Conservation (phyloP, 2,797 vertebrate species). For the Muraenolepis orangiensis region DNA sequence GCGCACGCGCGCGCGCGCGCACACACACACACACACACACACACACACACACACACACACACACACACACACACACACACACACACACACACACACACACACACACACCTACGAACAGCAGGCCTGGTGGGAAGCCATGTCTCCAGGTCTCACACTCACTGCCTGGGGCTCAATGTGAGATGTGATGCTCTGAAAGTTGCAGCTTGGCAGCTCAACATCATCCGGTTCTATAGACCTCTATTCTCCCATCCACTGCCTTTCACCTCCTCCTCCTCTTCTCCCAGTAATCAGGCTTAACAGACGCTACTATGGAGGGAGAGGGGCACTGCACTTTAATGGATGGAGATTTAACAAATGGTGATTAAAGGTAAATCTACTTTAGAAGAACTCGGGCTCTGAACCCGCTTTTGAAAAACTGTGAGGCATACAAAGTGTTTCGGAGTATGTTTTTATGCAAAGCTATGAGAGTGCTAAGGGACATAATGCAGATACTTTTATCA, state of each 20-base stretch:
- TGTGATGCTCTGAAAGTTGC: constrained; percentile 16
- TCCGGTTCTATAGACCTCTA: constrained; percentile 45
- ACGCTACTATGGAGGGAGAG: constrained; percentile 49
- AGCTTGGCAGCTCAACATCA: constrained; percentile 15
- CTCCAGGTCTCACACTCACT: background rate
- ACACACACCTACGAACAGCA: background rate
- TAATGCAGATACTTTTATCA: background rate
- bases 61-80: background rate
- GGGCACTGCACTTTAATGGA: constrained; percentile 80
- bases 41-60: background rate
- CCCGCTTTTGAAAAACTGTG: constrained; percentile 52
- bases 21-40: background rate
- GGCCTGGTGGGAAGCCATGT: background rate
- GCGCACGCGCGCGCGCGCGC: no score
- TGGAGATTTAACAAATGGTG: constrained; percentile 90
- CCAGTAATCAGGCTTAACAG: constrained; percentile 92
- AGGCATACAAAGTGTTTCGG: background rate
- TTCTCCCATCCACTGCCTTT: constrained; percentile 38
- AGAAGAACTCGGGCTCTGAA: constrained; percentile 64
- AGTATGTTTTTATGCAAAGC: constrained; percentile 3
- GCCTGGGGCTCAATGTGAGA: background rate
- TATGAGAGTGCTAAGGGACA: background rate
- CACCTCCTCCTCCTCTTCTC: constrained; percentile 55
- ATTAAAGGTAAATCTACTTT: constrained; percentile 91
- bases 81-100: no score